phyloP scores from a whole-genome alignment of 2,113 vertebrate genomes.

The Corythornis madagascariensis region DNA sequence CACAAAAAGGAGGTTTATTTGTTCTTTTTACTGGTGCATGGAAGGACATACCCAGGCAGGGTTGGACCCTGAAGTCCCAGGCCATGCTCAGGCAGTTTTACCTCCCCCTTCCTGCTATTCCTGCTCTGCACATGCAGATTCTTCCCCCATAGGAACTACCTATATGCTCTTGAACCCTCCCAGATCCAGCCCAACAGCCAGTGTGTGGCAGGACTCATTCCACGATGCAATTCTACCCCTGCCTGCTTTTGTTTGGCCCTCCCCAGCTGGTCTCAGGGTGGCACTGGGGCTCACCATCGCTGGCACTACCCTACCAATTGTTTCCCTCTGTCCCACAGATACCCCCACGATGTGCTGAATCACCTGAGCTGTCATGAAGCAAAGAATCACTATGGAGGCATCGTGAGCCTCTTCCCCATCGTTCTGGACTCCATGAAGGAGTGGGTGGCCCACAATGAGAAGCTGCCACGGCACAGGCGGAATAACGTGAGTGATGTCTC shows the following conservation, averaged over 20 bases:
- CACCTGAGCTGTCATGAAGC: conserved; percentile 82
- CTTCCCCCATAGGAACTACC: no score
- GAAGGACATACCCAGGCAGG: background rate
- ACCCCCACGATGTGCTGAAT: conserved; percentile 80
- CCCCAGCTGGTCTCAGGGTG: background rate
- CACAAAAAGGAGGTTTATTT: background rate
- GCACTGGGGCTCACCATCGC: background rate
- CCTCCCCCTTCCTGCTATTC: background rate
- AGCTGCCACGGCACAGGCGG: conserved; percentile 33
- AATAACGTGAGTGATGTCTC: conserved; percentile 38
- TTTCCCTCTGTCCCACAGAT: conserved; percentile 59
- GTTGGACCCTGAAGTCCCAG: background rate
- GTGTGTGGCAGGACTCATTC: background rate
- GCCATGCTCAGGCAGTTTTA: background rate
- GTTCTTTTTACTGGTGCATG: background rate
- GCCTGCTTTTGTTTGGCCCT: background rate
- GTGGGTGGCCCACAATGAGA: conserved; percentile 68
- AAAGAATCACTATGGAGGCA: conserved; percentile 77
- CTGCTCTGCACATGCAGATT: background rate
- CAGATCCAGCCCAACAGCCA: background rate
- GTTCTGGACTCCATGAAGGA: conserved; percentile 73
- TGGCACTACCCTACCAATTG: background rate
- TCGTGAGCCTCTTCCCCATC: conserved; percentile 82
- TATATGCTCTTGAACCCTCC: background rate
- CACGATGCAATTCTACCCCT: fast-evolving